A percentile compares a stretch with the other conserved stretches of the same genome.
Evolutionary conservation across 2,797 vertebrate genomes (phyloP).

Genomic region (Garrulus glandarius): DNA sequence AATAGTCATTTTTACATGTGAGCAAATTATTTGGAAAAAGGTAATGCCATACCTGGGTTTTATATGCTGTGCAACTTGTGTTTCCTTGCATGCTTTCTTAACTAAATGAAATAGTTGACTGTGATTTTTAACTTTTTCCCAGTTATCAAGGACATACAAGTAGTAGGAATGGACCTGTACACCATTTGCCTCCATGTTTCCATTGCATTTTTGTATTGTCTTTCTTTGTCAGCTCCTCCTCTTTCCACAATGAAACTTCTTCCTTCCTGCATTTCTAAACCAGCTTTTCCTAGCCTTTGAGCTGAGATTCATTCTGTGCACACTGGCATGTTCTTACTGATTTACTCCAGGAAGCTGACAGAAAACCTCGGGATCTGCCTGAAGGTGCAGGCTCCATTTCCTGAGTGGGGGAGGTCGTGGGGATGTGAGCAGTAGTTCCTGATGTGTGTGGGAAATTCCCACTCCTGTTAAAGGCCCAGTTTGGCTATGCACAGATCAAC

Average conservation of each 20-base stretch:
- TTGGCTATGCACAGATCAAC: neutral
- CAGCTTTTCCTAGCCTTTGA: neutral
- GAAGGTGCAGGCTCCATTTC: neutral
- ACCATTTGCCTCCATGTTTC: neutral
- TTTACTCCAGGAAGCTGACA: neutral
- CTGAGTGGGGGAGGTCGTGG: neutral
- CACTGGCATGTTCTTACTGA: neutral
- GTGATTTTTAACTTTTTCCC: neutral
- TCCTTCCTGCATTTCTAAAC: constrained; percentile 43
- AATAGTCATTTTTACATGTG: neutral
- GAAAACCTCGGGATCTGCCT: neutral
- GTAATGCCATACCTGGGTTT: neutral
- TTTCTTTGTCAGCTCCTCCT: neutral
- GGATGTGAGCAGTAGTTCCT: neutral
- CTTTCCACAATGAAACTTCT: neutral
- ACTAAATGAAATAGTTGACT: neutral
- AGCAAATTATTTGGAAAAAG: neutral
- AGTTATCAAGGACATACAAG: neutral
- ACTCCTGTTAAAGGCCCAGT: neutral
- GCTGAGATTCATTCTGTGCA: neutral
- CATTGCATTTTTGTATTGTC: neutral
- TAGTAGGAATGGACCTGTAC: neutral
- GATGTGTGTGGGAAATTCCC: neutral
- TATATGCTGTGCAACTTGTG: neutral
- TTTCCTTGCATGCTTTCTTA: neutral